phyloP scores from a whole-genome alignment of 2,797 vertebrate species.

The Bucorvus abyssinicus region DNA sequence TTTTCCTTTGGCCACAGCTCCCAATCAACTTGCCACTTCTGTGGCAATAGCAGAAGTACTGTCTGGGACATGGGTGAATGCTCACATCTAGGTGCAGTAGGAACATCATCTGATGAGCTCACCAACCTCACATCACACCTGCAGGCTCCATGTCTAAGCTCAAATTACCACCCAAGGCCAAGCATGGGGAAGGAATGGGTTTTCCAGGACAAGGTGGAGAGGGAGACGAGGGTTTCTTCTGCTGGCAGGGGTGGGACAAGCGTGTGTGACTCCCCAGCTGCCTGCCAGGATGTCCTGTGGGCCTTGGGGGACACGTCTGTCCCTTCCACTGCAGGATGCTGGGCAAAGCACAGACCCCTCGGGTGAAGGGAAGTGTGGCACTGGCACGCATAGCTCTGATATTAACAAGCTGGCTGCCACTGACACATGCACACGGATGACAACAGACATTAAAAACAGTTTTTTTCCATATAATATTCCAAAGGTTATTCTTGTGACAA shows the following conservation, averaged over 20 bases:
- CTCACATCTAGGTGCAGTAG: not conserved
- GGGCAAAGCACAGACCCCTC: not conserved
- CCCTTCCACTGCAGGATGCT: not conserved
- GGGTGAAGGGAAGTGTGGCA: not conserved
- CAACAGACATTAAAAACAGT: not conserved
- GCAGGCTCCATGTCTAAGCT: not conserved
- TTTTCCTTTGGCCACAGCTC: not conserved
- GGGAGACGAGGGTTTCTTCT: not conserved
- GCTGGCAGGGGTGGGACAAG: not conserved
- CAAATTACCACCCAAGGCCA: not conserved
- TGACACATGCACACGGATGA: not conserved
- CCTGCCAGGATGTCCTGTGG: not conserved
- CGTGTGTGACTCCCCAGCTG: fast-evolving
- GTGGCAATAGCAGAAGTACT: not conserved
- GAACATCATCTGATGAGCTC: not conserved
- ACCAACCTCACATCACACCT: not conserved
- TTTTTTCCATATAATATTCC: not conserved
- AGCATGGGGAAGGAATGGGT: not conserved
- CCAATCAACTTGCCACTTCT: not conserved
- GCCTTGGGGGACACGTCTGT: not conserved
- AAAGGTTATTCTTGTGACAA: conserved; percentile 1
- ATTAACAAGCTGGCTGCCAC: not conserved
- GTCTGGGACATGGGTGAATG: not conserved
- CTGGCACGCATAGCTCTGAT: not conserved
- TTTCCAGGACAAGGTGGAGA: not conserved